Conservation (phyloP, 2,888 invertebrate genomes). For the Temnothorax unifasciatus region DNA sequence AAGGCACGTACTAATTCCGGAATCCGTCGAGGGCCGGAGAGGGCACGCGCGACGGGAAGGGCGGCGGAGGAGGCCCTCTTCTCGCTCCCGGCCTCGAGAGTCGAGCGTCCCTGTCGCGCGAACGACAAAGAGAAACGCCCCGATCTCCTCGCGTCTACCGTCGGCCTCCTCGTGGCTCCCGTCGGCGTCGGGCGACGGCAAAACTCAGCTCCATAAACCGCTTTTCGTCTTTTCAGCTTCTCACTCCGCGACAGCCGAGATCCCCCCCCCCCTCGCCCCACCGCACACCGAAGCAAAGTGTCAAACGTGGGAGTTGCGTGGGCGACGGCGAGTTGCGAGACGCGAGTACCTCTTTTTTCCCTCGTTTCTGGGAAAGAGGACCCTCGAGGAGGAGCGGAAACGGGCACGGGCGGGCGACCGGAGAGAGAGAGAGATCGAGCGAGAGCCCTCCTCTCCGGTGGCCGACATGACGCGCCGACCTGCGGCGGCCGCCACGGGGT, state of each 20-base stretch:
- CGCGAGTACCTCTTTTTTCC: conserved; percentile 27
- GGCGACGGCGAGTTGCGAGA: conserved; percentile 63
- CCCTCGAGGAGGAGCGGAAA: background rate
- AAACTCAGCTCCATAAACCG: background rate
- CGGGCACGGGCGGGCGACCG: conserved; percentile 38
- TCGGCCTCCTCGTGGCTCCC: background rate
- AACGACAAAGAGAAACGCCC: conserved; percentile 25
- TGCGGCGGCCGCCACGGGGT: conserved; percentile 65
- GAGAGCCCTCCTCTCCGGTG: no score
- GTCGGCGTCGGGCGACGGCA: background rate
- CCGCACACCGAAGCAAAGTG: conserved; percentile 69
- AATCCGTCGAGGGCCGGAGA: conserved; percentile 33
- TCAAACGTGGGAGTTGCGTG: conserved; percentile 77
- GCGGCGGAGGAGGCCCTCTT: background rate
- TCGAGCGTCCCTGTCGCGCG: background rate
- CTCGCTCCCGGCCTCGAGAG: background rate
- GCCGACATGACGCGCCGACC: conserved; percentile 81
- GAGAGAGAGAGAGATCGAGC: conserved; percentile 53
- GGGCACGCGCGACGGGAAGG: background rate
- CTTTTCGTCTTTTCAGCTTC: background rate
- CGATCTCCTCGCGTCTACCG: background rate
- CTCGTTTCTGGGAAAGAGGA: background rate
- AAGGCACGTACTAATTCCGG: conserved; percentile 51
- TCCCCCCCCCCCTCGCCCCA: background rate
- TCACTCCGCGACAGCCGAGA: conserved; percentile 8